Evolutionary conservation across 2,797 vertebrate species (phyloP), one percentile per base, ranked within the genome.

Genomic region (Lepilemur ruficaudatus): DNA sequence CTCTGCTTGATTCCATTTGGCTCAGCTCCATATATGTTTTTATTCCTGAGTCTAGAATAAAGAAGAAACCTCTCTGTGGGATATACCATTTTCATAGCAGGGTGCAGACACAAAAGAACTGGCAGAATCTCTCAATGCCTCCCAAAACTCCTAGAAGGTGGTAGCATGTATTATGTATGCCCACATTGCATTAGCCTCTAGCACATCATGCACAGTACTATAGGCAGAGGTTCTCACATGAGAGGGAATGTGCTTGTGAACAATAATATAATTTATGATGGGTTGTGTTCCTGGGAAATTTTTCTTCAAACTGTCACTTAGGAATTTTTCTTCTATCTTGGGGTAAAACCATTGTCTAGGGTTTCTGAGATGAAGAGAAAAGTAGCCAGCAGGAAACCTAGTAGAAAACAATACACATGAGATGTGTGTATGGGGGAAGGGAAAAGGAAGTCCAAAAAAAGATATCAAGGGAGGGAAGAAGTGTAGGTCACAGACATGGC

Each of bases 1-100:
- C 67, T 93, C 92, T 85, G 59, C 69, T 93, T 69, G 48, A 93
- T 84, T 93, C 38, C 63, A 61, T 82, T 93, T 89, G 89, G 28
- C 88, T 88, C 30, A 82, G 30, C 4, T 95, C 59, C 61, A 59
- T 25, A 15, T 85, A 57, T 88, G 61, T 90, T 94, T 91, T 82
- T 95, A 91, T 57, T 78, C 28, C 52, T 94, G 32, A 18, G 72
- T 59, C 25, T 50, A 87, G 43, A 86, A 76, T 92, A 94, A 93
- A 67, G 70, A 89, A 70, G n/a, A 93, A 93, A 73, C 17, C 15
- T 87, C 84, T 85, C 30, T 82, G 43, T 28, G 28, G 17, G 79
- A 18, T 82, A 22, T 57, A 57, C 72, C 30, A 88, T 81, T 91
- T 85, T 96, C 46, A 86, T 22, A 14, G 32, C 52, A 89, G 78